phyloP scores from a whole-genome alignment of 2,888 invertebrate genomes.

The Leptinotarsa haldemani region DNA sequence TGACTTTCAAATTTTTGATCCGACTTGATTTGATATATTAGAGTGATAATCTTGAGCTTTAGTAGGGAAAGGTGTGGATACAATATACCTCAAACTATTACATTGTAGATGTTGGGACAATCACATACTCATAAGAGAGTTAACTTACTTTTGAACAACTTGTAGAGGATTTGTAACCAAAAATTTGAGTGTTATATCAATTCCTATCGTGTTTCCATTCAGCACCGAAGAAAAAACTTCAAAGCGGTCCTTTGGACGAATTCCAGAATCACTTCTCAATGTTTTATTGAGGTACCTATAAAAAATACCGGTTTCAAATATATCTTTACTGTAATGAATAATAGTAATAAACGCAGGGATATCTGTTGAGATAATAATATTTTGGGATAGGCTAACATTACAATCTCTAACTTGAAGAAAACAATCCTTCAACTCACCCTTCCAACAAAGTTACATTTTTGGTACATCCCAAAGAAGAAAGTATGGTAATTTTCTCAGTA shows the following conservation, averaged over 20 bases:
- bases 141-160: constrained; percentile 42
- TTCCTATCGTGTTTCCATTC: constrained; percentile 62
- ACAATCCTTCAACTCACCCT: constrained; percentile 34
- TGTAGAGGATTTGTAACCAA: constrained; percentile 62
- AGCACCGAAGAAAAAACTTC: constrained; percentile 44
- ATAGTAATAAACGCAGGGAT: background rate
- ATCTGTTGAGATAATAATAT: too few relatives aligned
- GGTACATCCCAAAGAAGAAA: constrained; percentile 78
- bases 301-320: background rate
- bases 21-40: too few relatives aligned
- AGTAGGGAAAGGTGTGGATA: too few relatives aligned
- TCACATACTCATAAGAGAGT: too few relatives aligned
- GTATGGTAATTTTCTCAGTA: constrained; percentile 76
- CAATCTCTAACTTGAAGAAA: background rate
- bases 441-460: constrained; percentile 68
- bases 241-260: constrained; percentile 67
- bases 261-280: constrained; percentile 55
- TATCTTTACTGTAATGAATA: background rate
- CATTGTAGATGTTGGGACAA: too few relatives aligned
- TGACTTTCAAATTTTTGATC: too few relatives aligned
- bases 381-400: background rate
- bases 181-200: constrained; percentile 68
- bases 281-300: constrained; percentile 49
- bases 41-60: too few relatives aligned
- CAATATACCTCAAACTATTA: too few relatives aligned